These are phyloP conservation scores for Dasyornis broadbenti DNA, from an alignment of 2,113 vertebrate species.

Conservation along the genomic window DNA sequence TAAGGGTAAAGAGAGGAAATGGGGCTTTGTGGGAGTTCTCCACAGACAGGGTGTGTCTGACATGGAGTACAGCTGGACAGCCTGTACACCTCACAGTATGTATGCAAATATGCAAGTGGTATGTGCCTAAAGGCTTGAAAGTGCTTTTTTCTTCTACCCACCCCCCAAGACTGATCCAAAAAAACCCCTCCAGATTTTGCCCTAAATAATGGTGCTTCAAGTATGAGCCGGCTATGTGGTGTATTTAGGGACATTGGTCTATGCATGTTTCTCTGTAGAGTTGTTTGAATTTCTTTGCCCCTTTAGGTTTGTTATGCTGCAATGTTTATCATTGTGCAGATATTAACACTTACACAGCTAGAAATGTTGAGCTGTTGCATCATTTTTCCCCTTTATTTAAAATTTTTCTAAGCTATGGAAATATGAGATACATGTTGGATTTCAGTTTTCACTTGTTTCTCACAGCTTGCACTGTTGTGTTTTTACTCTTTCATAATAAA, in stretches of 20 bases:
- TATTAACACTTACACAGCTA: not conserved
- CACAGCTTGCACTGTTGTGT: not conserved
- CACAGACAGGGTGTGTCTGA: not conserved
- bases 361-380: not conserved
- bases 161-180: accelerated
- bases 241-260: not conserved
- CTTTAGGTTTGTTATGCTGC: not conserved
- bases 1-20: not conserved
- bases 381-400: not conserved
- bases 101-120: not conserved
- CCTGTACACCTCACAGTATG: not conserved
- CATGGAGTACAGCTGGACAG: not conserved
- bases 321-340: not conserved
- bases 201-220: not conserved
- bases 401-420: not conserved
- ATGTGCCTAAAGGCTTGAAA: not conserved
- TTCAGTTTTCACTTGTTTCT: not conserved
- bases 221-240: not conserved
- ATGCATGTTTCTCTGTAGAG: not conserved
- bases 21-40: not conserved
- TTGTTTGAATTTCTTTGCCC: not conserved
- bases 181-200: not conserved
- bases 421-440: not conserved
- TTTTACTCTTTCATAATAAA: not conserved
- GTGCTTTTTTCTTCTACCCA: not conserved